Evolutionary conservation across 2,888 invertebrate genomes (phyloP).

Genomic region (Agonum fuliginosum): DNA sequence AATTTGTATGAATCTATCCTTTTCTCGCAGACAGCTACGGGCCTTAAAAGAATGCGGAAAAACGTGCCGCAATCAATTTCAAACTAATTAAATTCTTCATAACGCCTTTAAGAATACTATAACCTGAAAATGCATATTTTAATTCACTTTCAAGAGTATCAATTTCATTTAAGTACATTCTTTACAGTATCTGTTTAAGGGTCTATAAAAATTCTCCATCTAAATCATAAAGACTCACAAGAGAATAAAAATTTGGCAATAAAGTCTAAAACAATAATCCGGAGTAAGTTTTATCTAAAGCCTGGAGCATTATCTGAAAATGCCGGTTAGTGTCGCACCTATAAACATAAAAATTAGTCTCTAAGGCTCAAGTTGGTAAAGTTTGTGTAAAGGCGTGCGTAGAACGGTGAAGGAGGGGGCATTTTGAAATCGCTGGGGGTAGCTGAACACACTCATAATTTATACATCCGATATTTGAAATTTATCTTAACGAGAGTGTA

Average conservation of each 20-base stretch:
- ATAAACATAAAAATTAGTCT: slow-evolving; percentile 43
- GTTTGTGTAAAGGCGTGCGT: not conserved
- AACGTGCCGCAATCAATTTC: too few relatives aligned
- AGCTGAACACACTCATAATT: slow-evolving; percentile 30
- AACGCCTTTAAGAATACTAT: too few relatives aligned
- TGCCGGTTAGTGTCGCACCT: not conserved
- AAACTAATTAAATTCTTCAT: too few relatives aligned
- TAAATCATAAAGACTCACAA: not conserved
- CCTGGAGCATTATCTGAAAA: slow-evolving; percentile 3
- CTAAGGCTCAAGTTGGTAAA: slow-evolving; percentile 14
- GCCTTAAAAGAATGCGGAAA: too few relatives aligned
- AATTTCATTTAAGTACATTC: not conserved
- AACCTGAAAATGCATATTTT: not conserved
- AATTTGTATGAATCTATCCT: too few relatives aligned
- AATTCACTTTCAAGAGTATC: not conserved
- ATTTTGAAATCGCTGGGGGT: slow-evolving; percentile 6
- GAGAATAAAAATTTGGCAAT: slow-evolving; percentile 20
- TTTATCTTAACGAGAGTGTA: slow-evolving; percentile 51
- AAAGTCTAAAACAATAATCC: slow-evolving; percentile 16
- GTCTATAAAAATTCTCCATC: not conserved
- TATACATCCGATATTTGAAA: slow-evolving; percentile 54
- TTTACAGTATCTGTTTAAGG: not conserved
- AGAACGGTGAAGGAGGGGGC: not conserved
- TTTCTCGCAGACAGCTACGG: too few relatives aligned
- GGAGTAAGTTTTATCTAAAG: slow-evolving; percentile 9